Evolutionary conservation across 2,113 vertebrate genomes (phyloP), one percentile per base, ranked within the genome.

Genomic region (Lipophrys pholis): DNA sequence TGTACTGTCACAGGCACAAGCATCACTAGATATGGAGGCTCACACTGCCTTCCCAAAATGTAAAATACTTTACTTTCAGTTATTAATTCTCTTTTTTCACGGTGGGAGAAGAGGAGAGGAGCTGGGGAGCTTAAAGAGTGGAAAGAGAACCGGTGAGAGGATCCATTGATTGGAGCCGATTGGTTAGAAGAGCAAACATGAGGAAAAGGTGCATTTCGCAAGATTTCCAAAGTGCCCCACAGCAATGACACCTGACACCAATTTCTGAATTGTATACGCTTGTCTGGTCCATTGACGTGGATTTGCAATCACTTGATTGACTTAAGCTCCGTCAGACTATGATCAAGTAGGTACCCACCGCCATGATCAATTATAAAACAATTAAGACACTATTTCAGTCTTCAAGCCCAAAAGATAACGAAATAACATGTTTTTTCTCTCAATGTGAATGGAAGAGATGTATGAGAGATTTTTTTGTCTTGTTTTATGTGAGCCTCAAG

Each of bases 191-290:
- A 76, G 45, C 40, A n/a, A 64, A 67, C 64, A 54, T 78, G 70
- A 87, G 67, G 58, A 71, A 75, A 77, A 76, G 43, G 73, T 78
- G 73, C 46, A 77, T 36, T 57, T 67, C 38, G 39, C 38, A 60
- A 56, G 58, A 50, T 45, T 70, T n/a, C 40, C 10, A 50, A 56
- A 74, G 73, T 71, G 50, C 51, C 67, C 60, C 76, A 41, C 53
- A 82, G 78, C 66, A 73, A 41, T 61, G 56, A 70, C 61, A 76
- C 46, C 5, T 15, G 59, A 39, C 60, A 40, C 30, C n/a, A 49
- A 40, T 63, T 56, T 39, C n/a, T 7, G 7, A n/a, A 52, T 10
- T 16, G 6, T 35, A 53, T 35, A 8, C 49, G 21, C 14, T 42
- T 65, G 67, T 16, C 38, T 57, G 39, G 48, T 57, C 21, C 21